Evolutionary conservation across 2,888 invertebrate species (phyloP), one percentile per base, ranked within the genome.

Genomic region (Idaea straminata): DNA sequence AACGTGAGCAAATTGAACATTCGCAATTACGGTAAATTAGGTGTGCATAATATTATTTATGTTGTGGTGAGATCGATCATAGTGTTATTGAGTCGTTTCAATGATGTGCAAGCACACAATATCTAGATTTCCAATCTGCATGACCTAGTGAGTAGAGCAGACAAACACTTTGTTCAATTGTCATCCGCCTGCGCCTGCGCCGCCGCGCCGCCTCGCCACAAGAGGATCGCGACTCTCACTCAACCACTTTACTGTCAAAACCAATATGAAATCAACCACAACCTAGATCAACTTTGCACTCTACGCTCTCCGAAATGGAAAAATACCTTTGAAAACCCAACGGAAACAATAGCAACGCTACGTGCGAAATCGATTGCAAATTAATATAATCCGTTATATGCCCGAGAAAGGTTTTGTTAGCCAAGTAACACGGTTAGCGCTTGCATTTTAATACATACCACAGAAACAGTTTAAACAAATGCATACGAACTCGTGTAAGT

Each of bases 1-100:
- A 89, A 76, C 72, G 75, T 77, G 73, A 82, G 83, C 85, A 86
- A 89, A 90, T 89, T 89, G 87, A 76, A 90, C 81, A 83, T 81
- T 81, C 75, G 84, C 84, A 88, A 89, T 90, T 88, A 85, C 70
- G 72, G 69, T 69, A 67, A 74, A 77, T 76, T 74, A 78, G 78
- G 79, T 75, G 82, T 83, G 84, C 83, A 81, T 82, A 86, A 85
- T 87, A 89, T 86, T 82, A 80, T 6, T 47, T 59, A 34, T 16
- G 79, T 82, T 83, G 69, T 72, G 64, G 65, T 64, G 62, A 66
- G 68, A 63, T 67, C 63, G 66, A 69, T 65, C 65, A 64, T 63
- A 64, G 63, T 61, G 67, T 66, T 71, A 71, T 74, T 70, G 72
- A 71, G 67, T 69, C 61, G 66, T 67, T 67, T 65, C 25, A 25